Evolutionary conservation across 1,140 invertebrate species (phyloP), one percentile per base, ranked within the genome.

Genomic region (Stegodyphus mimosarum): DNA sequence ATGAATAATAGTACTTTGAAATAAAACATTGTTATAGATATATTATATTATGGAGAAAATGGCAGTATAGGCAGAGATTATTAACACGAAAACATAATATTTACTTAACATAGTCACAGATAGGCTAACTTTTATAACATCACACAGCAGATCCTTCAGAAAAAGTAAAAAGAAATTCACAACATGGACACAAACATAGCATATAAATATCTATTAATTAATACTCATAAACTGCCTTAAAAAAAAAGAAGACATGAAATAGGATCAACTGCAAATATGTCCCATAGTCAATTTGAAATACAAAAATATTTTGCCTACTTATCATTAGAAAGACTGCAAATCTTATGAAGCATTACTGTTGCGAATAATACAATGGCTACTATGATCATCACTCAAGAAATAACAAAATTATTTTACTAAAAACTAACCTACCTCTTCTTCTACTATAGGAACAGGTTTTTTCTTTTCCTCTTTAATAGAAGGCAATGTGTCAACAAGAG

Each of bases 401-500:
- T 1, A 60, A 60, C 15, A 60, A 60, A 60, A 60, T 33, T 10
- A 60, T 9, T 10, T 60, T 60, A 60, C 9, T 60, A 60, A 60
- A 60, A 60, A 60, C 1, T 5, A 55, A 52, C 48, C 50, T 63
- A 86, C 83, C 55, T 86, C 83, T 64, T 76, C 81, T 83, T 86
- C 75, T 48, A 84, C 52, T 13, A 76, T 33, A 49, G 67, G 48
- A 11, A 18, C 18, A 69, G 17, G 9, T 84, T 84, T 70, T 5
- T 53, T 11, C 1, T 13, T 7, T 51, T 63, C 51, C 75, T 75
- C 11, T 11, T 73, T 13, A n/a, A 10, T 11, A n/a, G 52, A 10
- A 6, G 72, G 60, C 9, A 83, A 18, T 53, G 10, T 86, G 48
- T 86, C 83, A 51, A 86, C 83, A 49, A 86, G 64, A 9, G 83